These are phyloP conservation scores for Haliclystus octoradiatus DNA, from an alignment of 30 jellyfish, hydroid and myxozoan species.

Conservation along the genomic window DNA sequence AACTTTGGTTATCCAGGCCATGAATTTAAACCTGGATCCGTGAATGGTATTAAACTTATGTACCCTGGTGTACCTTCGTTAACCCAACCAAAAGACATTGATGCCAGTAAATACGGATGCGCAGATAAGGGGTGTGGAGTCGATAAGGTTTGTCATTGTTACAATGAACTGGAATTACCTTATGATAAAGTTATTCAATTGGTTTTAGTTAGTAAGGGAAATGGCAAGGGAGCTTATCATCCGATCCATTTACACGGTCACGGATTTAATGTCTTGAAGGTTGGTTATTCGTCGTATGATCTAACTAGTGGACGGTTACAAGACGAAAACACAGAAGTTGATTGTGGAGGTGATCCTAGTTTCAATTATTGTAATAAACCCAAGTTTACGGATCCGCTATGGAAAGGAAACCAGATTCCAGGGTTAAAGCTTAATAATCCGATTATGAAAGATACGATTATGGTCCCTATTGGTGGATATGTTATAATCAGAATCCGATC, in stretches of 20 bases:
- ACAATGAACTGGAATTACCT: slow-evolving; percentile 52
- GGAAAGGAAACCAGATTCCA: slow-evolving; percentile 67
- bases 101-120: slow-evolving; percentile 67
- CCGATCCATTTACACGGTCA: slow-evolving; percentile 90
- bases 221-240: slow-evolving; percentile 88
- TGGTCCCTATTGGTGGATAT: slow-evolving; percentile 89
- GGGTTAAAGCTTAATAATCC: slow-evolving; percentile 76
- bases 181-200: slow-evolving; percentile 69
- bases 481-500: slow-evolving; percentile 82
- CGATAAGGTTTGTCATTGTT: slow-evolving; percentile 76
- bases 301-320: slow-evolving; percentile 57
- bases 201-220: slow-evolving; percentile 75
- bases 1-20: slow-evolving; percentile 85
- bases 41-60: slow-evolving; percentile 68
- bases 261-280: slow-evolving; percentile 62
- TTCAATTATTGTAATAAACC: slow-evolving; percentile 73
- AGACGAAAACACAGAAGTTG: slow-evolving; percentile 59
- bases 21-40: slow-evolving; percentile 79
- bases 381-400: slow-evolving; percentile 33
- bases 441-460: slow-evolving; percentile 68
- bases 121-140: slow-evolving; percentile 69
- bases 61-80: slow-evolving; percentile 81
- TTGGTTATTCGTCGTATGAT: slow-evolving; percentile 71
- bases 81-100: slow-evolving; percentile 61
- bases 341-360: slow-evolving; percentile 62